phyloP scores from a whole-genome alignment of 2,797 vertebrate species.

The Girardinus metallicus region DNA sequence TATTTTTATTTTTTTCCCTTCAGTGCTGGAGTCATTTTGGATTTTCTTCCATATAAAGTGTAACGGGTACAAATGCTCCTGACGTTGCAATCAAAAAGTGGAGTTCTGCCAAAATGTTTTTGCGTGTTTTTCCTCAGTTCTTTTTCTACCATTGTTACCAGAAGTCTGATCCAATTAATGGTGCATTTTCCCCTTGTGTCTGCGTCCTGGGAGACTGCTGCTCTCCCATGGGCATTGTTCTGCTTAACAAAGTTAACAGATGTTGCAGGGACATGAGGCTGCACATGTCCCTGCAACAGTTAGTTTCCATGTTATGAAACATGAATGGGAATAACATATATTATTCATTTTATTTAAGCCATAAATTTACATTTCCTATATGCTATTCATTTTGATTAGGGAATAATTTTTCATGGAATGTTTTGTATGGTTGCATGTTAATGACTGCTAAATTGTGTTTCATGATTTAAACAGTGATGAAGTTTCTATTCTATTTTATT shows the following conservation, averaged over 20 bases:
- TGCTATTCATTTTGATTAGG: not conserved
- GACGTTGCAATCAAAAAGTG: not conserved
- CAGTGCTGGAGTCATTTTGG: not conserved
- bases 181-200: not conserved
- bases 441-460: not conserved
- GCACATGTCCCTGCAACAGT: too few relatives aligned
- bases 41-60: not conserved
- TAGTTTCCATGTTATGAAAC: too few relatives aligned
- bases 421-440: not conserved
- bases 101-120: not conserved
- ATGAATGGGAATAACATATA: too few relatives aligned
- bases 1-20: not conserved
- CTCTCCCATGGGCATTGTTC: not conserved
- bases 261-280: not conserved
- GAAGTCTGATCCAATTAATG: not conserved
- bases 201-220: not conserved
- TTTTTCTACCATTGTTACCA: not conserved
- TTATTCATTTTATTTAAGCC: not conserved
- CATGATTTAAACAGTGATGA: not conserved
- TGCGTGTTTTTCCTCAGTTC: not conserved
- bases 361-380: not conserved
- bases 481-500: not conserved
- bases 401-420: not conserved
- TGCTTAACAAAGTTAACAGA: not conserved
- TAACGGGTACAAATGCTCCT: not conserved